Conservation (phyloP, 2,113 vertebrate species). For the Cichladusa arquata region DNA sequence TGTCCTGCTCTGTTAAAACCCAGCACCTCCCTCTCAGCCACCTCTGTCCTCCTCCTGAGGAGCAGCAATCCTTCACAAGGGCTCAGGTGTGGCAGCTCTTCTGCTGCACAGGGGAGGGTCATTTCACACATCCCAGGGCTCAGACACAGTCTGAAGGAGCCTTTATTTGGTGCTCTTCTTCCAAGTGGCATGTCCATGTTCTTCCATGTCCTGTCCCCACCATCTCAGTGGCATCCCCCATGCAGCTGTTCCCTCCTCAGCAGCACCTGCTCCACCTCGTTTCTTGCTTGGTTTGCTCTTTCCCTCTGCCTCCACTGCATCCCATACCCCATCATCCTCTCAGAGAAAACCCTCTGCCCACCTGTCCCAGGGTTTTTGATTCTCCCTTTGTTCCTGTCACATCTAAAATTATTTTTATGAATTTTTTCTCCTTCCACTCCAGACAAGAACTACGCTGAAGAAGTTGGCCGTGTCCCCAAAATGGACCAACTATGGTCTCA, state of each 20-base stretch:
- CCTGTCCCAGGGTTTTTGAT: not conserved
- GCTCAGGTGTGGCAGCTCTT: not conserved
- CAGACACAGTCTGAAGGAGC: not conserved
- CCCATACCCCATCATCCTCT: rapidly evolving
- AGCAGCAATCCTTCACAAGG: not conserved
- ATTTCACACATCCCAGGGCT: not conserved
- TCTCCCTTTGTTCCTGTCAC: not conserved
- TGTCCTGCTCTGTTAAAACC: not conserved
- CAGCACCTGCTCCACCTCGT: not conserved
- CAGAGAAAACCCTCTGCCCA: not conserved
- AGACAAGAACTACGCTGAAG: conserved; percentile 84
- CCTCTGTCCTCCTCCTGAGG: not conserved
- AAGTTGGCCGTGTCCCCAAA: conserved; percentile 87
- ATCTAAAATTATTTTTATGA: not conserved
- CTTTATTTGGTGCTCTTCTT: not conserved
- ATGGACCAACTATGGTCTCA: conserved; percentile 91
- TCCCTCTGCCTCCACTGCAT: not conserved
- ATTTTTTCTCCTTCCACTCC: not conserved
- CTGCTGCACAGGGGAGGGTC: not conserved
- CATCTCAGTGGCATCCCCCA: rapidly evolving
- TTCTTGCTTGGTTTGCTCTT: not conserved
- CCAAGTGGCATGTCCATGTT: too few relatives aligned
- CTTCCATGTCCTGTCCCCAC: not conserved
- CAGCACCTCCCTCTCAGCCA: not conserved
- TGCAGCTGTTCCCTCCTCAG: not conserved